Base-by-base conservation (phyloP, 2,888 invertebrate species). In the Athrips mouffetella region DNA sequence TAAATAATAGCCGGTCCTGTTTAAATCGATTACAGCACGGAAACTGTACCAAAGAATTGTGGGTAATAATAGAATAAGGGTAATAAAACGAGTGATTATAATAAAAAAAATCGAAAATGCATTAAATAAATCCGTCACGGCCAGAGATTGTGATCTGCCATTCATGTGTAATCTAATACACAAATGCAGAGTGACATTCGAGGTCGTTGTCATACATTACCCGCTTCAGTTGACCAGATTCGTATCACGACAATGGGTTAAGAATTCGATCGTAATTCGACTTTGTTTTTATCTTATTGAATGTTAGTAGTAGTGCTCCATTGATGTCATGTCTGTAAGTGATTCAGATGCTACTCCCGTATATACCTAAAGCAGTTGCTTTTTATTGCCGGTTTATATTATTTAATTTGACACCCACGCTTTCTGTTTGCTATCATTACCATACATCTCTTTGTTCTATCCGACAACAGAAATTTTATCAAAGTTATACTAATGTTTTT, bases 141-240 rank as follows among this genome's bases (percentile, higher is more conserved):
- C 51, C 60, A 47, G 46, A 42, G 52, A 59, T 55, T 54, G 55
- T 55, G 49, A 48, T 55, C 54, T 49, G 21, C 48, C 16, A 31
- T 27, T 46, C 45, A 45, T 50, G 51, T 47, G 35, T 60, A 56
- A 62, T 62, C 57, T 57, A 57, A 53, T 60, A 60, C 52, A 50
- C 52, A 55, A 59, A 59, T 50, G 51, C 51, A 57, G 57, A 62
- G 51, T 62, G 59, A 62, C 65, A 63, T 52, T 52, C 61, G 62
- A 67, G 63, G 66, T 60, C 65, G 58, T 53, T 63, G 63, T 60
- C 63, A 60, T 63, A 62, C 55, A 61, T 63, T 59, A 58, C 57
- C 58, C 49, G 59, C 52, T 51, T 55, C 56, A 55, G 52, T 49
- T 57, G 59, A 63, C 50, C 57, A 51, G 62, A 58, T 59, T 54